These are phyloP conservation scores for Eueides isabella DNA, from an alignment of 1,140 invertebrate species.

Conservation along the genomic window DNA sequence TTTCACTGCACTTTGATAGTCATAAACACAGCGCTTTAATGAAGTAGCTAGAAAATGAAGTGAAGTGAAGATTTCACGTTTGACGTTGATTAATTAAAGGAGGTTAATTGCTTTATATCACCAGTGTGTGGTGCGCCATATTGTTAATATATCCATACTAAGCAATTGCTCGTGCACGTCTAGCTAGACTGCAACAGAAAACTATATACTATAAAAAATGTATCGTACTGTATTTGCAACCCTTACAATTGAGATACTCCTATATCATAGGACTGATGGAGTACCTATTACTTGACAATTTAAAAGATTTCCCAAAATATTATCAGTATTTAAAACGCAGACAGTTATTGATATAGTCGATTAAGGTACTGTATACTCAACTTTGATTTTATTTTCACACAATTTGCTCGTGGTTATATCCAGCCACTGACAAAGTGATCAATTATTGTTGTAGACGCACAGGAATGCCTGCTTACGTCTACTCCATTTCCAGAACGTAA, in stretches of 20 bases:
- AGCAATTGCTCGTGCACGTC: no score
- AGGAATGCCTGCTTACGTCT: constrained; percentile 37
- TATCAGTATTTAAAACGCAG: no score
- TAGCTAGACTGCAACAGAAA: no score
- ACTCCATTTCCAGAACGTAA: constrained; percentile 37
- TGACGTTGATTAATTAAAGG: constrained; percentile 18
- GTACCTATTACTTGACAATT: no score
- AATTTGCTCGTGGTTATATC: not conserved
- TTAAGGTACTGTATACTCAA: not conserved
- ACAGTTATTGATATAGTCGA: not conserved
- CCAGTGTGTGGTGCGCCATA: not conserved
- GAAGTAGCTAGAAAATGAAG: not conserved
- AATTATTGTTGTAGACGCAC: constrained; percentile 30
- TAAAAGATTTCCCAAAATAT: no score
- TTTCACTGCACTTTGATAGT: not conserved
- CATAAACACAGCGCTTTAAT: not conserved
- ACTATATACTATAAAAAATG: no score
- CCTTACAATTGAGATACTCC: no score
- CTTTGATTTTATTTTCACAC: not conserved
- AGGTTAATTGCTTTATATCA: constrained; percentile 21
- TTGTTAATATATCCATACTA: not conserved
- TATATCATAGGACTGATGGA: no score
- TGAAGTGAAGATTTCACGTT: not conserved
- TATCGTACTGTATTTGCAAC: no score
- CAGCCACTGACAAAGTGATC: constrained; percentile 7